Base-by-base conservation (phyloP, 1,140 invertebrate genomes). In the Oscheius sp. region DNA sequence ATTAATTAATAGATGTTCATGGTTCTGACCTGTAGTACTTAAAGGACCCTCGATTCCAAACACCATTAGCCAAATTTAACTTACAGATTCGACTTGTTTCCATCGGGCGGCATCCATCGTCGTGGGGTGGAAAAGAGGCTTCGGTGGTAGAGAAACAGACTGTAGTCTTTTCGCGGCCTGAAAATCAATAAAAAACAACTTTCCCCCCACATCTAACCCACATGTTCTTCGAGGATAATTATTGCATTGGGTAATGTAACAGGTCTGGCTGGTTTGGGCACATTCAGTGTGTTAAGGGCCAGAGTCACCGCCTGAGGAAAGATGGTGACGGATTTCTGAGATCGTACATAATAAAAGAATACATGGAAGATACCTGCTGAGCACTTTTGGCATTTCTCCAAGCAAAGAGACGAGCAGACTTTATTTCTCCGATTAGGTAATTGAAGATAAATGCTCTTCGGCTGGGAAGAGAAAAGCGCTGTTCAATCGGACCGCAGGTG, bases 331-430 rank as follows among this genome's bases (percentile, higher is more conserved):
- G 15, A 23, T 45, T 45, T 45, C 42, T 45, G 18, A 45, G 42
- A 18, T 45, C 42, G 42, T 45, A 23, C 18, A 45, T 23, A 45
- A 18, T 18, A 45, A 45, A 45, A 45, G 23, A 45, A 23, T 18
- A 45, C 42, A 45, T 45, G 15, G 15, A 45, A 18, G 18, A 15
- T 45, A 45, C 42, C 23, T 15, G 23, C 15, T 0, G 18, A 18
- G 42, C 42, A 45, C 18, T 18, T 45, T 18, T 18, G 42, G 23
- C 18, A 18, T 23, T 18, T 45, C 42, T 18, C 23, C 18, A 15
- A 45, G 42, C 61, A 63, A 18, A 36, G 7, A 63, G 61, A n/a
- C 36, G 61, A 18, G 61, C 61, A 34, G 61, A 13, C 29, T 34
- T 63, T 10, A 63, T n/a, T 34, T 63, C 26, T 13, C 26, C 31